phyloP scores from a whole-genome alignment of 2,113 vertebrate genomes.

The Theropithecus gelada region DNA sequence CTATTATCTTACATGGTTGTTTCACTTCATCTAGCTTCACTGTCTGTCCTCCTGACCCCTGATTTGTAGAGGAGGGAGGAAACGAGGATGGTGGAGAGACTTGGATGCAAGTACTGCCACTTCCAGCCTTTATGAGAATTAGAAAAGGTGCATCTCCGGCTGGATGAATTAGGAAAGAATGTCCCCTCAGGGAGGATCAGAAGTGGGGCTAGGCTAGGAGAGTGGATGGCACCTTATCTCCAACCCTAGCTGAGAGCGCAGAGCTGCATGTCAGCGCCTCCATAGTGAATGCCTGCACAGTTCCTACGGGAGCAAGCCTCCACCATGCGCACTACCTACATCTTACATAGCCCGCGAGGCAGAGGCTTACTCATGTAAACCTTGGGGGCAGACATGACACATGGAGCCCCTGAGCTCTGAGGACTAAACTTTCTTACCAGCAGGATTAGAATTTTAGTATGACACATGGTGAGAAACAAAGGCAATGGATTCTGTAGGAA shows the following conservation, averaged over 20 bases:
- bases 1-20: background rate
- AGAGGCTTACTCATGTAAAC: background rate
- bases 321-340: background rate
- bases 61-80: background rate
- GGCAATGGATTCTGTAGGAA: background rate
- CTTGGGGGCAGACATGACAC: fast-evolving
- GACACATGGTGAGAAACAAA: background rate
- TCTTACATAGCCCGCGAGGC: background rate
- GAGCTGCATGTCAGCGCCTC: background rate
- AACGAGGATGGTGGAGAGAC: background rate
- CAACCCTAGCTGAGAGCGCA: background rate
- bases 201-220: background rate
- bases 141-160: background rate
- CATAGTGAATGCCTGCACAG: too few species aligned
- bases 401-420: background rate
- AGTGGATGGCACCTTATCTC: background rate
- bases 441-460: background rate
- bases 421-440: background rate
- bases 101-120: background rate
- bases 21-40: conserved; percentile 18
- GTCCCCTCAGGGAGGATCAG: background rate
- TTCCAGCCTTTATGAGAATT: background rate
- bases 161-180: background rate
- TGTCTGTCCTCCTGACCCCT: background rate
- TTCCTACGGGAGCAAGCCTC: background rate